These are phyloP conservation scores for Drosophila paucipuncta DNA, from an alignment of 2,888 invertebrate genomes.

Conservation along the genomic window DNA sequence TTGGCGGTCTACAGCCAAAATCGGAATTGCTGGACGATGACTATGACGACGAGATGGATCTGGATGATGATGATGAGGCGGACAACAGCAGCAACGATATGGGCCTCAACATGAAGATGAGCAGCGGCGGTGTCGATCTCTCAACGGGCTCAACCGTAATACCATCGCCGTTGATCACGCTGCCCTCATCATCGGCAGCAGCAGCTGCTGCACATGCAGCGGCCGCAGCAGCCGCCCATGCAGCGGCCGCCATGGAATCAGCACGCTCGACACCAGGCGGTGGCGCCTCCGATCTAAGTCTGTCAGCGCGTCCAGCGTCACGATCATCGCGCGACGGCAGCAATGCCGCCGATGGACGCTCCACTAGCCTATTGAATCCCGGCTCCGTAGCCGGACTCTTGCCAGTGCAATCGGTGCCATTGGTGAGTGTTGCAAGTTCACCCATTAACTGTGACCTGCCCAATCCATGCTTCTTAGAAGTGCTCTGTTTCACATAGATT, in stretches of 20 bases:
- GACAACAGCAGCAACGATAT: slow-evolving; percentile 87
- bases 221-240: slow-evolving; percentile 40
- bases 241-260: slow-evolving; percentile 74
- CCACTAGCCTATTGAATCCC: slow-evolving; percentile 77
- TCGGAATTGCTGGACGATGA: slow-evolving; percentile 78
- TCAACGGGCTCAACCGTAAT: slow-evolving; percentile 83
- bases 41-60: slow-evolving; percentile 84
- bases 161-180: slow-evolving; percentile 66
- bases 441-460: not conserved
- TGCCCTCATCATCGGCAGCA: slow-evolving; percentile 64
- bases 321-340: slow-evolving; percentile 73
- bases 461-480: not conserved
- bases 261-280: slow-evolving; percentile 81
- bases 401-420: slow-evolving; percentile 95
- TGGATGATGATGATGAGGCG: slow-evolving; percentile 87
- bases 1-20: slow-evolving; percentile 63
- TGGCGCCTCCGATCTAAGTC: slow-evolving; percentile 73
- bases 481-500: not conserved
- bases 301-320: slow-evolving; percentile 66
- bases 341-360: slow-evolving; percentile 67
- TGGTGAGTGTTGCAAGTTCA: slow-evolving; percentile 87
- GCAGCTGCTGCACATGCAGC: slow-evolving; percentile 60
- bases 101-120: slow-evolving; percentile 89
- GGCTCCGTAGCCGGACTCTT: slow-evolving; percentile 87
- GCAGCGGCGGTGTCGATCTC: slow-evolving; percentile 70